Percentiles rank a stretch among this genome's conserved stretches.
Evolutionary conservation across 1,140 invertebrate genomes (phyloP).

Genomic region (Trichonephila clavata): DNA sequence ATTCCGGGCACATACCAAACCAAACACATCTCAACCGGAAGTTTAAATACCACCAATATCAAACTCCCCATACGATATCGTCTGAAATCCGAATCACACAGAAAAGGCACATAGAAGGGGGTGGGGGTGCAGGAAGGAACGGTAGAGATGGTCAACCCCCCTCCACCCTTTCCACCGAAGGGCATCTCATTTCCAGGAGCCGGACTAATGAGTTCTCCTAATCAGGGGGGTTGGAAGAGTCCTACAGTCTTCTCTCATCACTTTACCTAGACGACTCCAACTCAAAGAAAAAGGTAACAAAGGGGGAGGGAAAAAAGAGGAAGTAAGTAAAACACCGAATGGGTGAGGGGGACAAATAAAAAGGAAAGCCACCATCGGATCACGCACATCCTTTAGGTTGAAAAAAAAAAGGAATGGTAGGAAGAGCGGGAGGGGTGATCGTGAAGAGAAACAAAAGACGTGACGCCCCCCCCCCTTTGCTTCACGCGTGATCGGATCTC

Average conservation of each 20-base stretch:
- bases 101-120: background rate
- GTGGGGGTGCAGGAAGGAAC: background rate
- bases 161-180: background rate
- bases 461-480: background rate
- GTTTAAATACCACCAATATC: background rate
- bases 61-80: background rate
- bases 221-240: slow-evolving; percentile 23
- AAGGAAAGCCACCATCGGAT: slow-evolving; percentile 34
- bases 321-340: slow-evolving; percentile 34
- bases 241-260: background rate
- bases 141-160: background rate
- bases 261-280: slow-evolving; percentile 59
- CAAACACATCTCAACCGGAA: background rate
- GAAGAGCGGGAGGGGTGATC: background rate
- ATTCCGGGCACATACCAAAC: no score
- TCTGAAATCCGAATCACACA: background rate
- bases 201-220: slow-evolving; percentile 38
- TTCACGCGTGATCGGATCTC: slow-evolving; percentile 63
- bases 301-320: slow-evolving; percentile 18
- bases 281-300: background rate
- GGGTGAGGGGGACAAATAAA: slow-evolving; percentile 32
- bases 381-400: slow-evolving; percentile 59
- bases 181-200: slow-evolving; percentile 33
- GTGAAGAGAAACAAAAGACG: slow-evolving; percentile 71
- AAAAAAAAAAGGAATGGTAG: slow-evolving; percentile 14